These are phyloP conservation scores for Siphlonurus alternatus DNA, from an alignment of 2,888 invertebrate species.

Conservation along the genomic window DNA sequence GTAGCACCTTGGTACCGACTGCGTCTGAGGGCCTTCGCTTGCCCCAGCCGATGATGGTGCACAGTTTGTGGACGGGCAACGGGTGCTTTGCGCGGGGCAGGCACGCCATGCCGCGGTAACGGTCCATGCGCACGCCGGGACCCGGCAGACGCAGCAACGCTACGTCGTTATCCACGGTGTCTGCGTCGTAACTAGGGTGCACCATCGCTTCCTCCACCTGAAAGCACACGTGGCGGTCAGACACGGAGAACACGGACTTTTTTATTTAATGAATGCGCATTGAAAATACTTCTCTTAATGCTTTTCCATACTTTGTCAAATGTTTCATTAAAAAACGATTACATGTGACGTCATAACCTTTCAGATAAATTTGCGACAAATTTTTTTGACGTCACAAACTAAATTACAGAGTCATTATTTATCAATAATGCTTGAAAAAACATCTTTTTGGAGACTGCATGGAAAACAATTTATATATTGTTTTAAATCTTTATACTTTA, in stretches of 20 bases:
- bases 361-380: too few species aligned
- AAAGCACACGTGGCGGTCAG: constrained; percentile 7
- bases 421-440: too few species aligned
- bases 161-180: constrained; percentile 85
- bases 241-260: too few species aligned
- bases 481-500: too few species aligned
- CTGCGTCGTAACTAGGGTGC: constrained; percentile 73
- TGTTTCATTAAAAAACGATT: too few species aligned
- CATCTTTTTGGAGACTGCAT: too few species aligned
- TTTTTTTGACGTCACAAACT: too few species aligned
- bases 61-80: constrained; percentile 46
- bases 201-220: constrained; percentile 47
- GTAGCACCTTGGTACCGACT: constrained; percentile 65
- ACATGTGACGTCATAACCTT: too few species aligned
- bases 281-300: background rate
- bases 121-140: constrained; percentile 21
- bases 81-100: constrained; percentile 53
- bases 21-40: constrained; percentile 58
- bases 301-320: background rate
- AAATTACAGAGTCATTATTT: too few species aligned
- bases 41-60: constrained; percentile 88
- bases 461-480: too few species aligned
- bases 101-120: constrained; percentile 51
- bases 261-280: background rate
- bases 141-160: constrained; percentile 54